These are phyloP conservation scores for Eristalis tenax DNA, from an alignment of 2,888 invertebrate genomes.

Conservation along the genomic window DNA sequence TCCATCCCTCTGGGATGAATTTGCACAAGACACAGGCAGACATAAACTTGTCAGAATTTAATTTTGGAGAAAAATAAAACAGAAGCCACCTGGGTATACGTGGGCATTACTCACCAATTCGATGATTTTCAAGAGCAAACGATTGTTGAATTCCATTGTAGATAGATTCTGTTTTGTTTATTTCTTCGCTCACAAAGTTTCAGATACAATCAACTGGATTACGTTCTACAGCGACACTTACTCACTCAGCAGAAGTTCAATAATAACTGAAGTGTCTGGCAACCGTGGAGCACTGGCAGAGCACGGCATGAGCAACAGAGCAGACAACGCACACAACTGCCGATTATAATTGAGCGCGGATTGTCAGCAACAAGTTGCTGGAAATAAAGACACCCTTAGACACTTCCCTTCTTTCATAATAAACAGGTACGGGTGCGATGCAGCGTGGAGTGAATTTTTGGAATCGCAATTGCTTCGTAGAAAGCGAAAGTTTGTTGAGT, in stretches of 20 bases:
- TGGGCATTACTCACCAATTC: slow-evolving; percentile 78
- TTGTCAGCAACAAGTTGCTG: slow-evolving; percentile 55
- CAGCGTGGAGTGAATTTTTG: background rate
- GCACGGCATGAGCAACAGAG: background rate
- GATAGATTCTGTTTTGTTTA: slow-evolving; percentile 11
- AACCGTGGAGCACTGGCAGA: background rate
- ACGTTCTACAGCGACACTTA: background rate
- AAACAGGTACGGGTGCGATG: background rate
- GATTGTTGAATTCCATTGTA: slow-evolving; percentile 80
- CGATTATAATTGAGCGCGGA: background rate
- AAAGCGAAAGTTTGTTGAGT: background rate
- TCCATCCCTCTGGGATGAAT: background rate
- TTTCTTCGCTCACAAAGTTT: slow-evolving; percentile 30
- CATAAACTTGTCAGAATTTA: background rate
- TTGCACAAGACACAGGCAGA: background rate
- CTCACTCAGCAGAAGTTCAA: slow-evolving; percentile 22
- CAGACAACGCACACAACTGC: background rate
- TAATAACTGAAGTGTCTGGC: slow-evolving; percentile 14
- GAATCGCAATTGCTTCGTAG: background rate
- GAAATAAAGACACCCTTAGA: background rate
- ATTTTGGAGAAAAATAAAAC: background rate
- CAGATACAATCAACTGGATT: background rate
- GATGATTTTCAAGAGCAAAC: slow-evolving; percentile 79
- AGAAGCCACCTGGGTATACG: background rate
- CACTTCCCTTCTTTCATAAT: too few species aligned